phyloP scores from a whole-genome alignment of 2,888 invertebrate genomes.

The Coremacera marginata region DNA sequence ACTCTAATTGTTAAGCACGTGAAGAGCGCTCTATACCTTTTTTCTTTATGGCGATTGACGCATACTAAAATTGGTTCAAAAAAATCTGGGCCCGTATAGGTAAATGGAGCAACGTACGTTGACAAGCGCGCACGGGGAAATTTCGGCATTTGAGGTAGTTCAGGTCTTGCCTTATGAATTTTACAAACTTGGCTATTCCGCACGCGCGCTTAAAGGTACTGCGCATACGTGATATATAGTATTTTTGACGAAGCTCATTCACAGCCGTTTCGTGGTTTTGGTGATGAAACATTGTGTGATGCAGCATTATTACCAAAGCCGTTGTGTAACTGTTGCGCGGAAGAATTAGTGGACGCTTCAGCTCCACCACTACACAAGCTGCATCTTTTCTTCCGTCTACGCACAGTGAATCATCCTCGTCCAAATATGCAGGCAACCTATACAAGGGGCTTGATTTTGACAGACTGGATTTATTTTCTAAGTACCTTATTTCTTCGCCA shows the following conservation, averaged over 20 bases:
- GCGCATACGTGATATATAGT: not conserved
- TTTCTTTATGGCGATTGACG: conserved; percentile 36
- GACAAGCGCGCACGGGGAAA: conserved; percentile 29
- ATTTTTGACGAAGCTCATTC: conserved; percentile 25
- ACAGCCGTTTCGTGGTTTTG: conserved; percentile 33
- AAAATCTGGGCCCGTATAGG: conserved; percentile 46
- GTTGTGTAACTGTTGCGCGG: conserved; percentile 3
- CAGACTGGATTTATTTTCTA: not conserved
- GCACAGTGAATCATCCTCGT: conserved; percentile 1
- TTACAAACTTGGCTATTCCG: conserved; percentile 39
- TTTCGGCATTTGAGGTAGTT: conserved; percentile 42
- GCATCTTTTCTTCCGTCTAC: conserved; percentile 18
- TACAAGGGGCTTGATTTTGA: conserved; percentile 32
- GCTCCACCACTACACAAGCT: not conserved
- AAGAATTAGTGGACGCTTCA: conserved; percentile 15
- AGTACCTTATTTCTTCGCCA: conserved; percentile 28
- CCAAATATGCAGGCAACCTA: conserved; percentile 1
- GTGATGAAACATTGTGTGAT: not conserved
- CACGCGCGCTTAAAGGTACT: too few relatives aligned
- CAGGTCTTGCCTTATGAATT: conserved; percentile 23
- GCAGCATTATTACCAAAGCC: not conserved
- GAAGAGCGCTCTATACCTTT: conserved; percentile 42
- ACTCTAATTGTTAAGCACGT: conserved; percentile 44
- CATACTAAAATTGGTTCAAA: conserved; percentile 41
- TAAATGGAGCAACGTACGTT: conserved; percentile 39